Base-by-base conservation (phyloP, 2,113 vertebrate species). In the Sclerurus mexicanus region DNA sequence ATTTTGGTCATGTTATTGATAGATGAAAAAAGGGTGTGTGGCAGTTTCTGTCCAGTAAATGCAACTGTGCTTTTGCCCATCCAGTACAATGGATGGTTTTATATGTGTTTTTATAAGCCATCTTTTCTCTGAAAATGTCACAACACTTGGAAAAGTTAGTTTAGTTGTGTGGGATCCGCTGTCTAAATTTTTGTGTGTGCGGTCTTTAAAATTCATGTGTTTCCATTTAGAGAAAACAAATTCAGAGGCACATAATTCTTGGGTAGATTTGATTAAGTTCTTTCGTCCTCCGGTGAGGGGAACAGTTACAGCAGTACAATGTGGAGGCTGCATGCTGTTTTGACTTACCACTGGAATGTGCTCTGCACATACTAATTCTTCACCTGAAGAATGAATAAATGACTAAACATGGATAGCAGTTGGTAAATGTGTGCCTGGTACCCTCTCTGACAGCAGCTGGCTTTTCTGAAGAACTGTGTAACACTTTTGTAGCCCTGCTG, bases 291-390 rank as follows among this genome's bases (percentile, higher is more conserved):
- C 64, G 23, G 5, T 12, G 8, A 8, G 11, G 8, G 12, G 5
- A 1, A 24, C 0, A 0, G 14, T 83, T 83, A 19, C 1, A 62
- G 50, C 0, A 0, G 13, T 64, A 13, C 7, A 9, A 0, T 10
- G 9, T 72, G 30, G 33, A 19, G 20, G 24, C 85, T 60, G 39
- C 23, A 1, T 37, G 31, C 28, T 1, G 1, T n/a, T 56, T 68
- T 79, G 37, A 31, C 19, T 69, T 86, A 4, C 40, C 35, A 9
- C 55, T 77, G 82, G 72, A 42, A 66, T 80, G 82, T 93, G 49
- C 67, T 66, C 19, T 84, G 74, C 12, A 42, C 15, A 2, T 63
- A 69, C 11, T 42, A 33, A 37, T 90, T 77, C 35, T 60, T 93
- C 22, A 62, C n/a, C 14, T 23, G 37, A 76, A 76, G n/a, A 90